Evolutionary conservation across 2,797 vertebrate genomes (phyloP).

Genomic region (Leucoraja ocellata): DNA sequence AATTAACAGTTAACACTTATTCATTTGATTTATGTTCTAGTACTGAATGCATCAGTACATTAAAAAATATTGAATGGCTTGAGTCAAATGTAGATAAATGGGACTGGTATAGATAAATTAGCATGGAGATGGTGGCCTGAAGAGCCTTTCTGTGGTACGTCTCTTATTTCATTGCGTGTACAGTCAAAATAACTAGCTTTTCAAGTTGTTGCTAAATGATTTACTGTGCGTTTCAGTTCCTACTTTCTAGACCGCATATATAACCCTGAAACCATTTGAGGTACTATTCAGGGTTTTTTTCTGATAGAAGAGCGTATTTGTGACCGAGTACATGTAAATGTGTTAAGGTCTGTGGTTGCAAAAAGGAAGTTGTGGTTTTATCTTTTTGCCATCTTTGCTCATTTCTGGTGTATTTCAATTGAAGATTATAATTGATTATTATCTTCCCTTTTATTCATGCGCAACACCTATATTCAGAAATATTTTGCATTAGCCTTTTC

Average conservation of each 20-base stretch:
- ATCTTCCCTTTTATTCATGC: background rate
- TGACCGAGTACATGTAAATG: too few species aligned
- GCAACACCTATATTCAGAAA: background rate
- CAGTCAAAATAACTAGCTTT: background rate
- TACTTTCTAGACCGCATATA: background rate
- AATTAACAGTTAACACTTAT: background rate
- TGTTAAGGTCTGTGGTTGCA: constrained; percentile 14
- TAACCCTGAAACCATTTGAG: constrained; percentile 10
- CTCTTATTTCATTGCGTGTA: background rate
- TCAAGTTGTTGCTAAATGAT: background rate
- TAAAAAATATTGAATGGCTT: too few species aligned
- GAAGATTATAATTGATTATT: background rate
- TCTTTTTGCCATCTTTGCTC: background rate
- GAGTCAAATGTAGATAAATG: background rate
- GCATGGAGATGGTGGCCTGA: too few species aligned
- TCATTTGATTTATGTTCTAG: background rate
- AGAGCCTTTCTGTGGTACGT: too few species aligned
- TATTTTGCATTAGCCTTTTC: background rate
- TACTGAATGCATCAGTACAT: background rate
- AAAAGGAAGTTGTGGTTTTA: constrained; percentile 2
- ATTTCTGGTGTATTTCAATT: background rate
- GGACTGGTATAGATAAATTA: too few species aligned
- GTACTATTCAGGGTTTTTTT: background rate
- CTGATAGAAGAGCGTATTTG: background rate
- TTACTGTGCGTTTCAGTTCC: background rate